Percentiles rank a stretch among this genome's conserved stretches.
phyloP scores from a whole-genome alignment of 2,888 invertebrate genomes.

The Drosophila macrospina region DNA sequence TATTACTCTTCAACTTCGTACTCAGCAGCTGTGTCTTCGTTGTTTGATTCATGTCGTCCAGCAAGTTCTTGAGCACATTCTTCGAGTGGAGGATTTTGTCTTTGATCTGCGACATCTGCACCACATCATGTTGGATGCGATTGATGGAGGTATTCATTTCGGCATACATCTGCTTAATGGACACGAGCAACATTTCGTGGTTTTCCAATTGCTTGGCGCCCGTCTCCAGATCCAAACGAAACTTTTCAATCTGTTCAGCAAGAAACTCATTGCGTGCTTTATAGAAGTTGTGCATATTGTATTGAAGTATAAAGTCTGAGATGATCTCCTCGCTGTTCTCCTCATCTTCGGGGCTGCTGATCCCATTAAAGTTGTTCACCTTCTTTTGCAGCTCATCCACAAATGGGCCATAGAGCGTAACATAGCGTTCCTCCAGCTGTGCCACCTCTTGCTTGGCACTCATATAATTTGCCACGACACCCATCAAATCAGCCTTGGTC shows the following conservation, averaged over 20 bases:
- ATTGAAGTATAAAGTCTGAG: conserved; percentile 82
- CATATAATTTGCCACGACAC: conserved; percentile 76
- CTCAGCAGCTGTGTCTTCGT: conserved; percentile 75
- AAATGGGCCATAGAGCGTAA: conserved; percentile 71
- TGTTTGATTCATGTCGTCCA: conserved; percentile 72
- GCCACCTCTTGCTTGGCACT: conserved; percentile 70
- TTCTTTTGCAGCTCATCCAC: conserved; percentile 79
- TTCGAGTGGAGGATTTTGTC: conserved; percentile 84
- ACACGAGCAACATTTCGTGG: conserved; percentile 81
- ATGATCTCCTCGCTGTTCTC: conserved; percentile 78
- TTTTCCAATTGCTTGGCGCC: conserved; percentile 74
- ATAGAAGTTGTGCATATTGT: conserved; percentile 77
- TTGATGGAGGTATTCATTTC: conserved; percentile 81
- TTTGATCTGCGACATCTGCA: conserved; percentile 83
- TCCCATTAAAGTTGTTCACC: conserved; percentile 75
- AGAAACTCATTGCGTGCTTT: conserved; percentile 80
- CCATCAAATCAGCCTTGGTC: conserved; percentile 77
- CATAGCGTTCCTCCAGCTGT: conserved; percentile 73
- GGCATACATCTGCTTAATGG: conserved; percentile 81
- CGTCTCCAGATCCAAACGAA: conserved; percentile 72
- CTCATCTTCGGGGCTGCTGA: conserved; percentile 58
- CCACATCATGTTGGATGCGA: conserved; percentile 82
- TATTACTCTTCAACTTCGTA: conserved; percentile 73
- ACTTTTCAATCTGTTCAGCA: conserved; percentile 76
- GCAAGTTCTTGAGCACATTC: conserved; percentile 77